phyloP scores from a whole-genome alignment of 2,113 vertebrate species.

The Urocolius indicus region DNA sequence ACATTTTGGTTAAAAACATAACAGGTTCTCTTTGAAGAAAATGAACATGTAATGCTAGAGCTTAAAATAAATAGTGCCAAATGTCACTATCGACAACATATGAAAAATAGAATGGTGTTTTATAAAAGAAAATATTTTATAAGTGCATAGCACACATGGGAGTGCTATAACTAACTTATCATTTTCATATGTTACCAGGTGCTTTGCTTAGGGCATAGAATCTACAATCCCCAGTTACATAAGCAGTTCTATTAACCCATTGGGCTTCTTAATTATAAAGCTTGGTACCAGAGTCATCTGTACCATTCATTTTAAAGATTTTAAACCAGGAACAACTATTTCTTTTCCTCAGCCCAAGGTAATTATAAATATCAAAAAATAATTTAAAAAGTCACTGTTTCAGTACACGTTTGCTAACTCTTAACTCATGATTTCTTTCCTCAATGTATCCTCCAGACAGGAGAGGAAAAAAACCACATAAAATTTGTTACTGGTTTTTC shows the following conservation, averaged over 20 bases:
- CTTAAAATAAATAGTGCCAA: conserved; percentile 76
- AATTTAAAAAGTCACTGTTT: not conserved
- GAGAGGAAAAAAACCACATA: not conserved
- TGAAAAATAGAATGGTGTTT: not conserved
- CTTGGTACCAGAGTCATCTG: not conserved
- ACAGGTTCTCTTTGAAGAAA: conserved; percentile 61
- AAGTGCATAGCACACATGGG: not conserved
- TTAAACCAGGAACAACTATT: not conserved
- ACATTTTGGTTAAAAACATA: conserved; percentile 56
- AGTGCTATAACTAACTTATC: not conserved
- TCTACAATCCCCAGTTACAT: not conserved
- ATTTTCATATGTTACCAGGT: not conserved
- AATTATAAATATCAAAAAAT: not conserved
- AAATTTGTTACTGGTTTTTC: not conserved
- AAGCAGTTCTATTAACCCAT: not conserved
- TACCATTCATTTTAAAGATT: not conserved
- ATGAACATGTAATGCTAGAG: conserved; percentile 49
- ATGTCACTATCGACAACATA: not conserved
- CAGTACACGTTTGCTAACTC: not conserved
- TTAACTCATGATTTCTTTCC: not conserved
- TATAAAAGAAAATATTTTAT: not conserved
- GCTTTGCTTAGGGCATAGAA: not conserved
- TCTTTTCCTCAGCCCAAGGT: conserved; percentile 4
- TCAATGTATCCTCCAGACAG: not conserved
- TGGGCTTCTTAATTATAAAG: not conserved